Evolutionary conservation across 2,888 invertebrate species (phyloP).

Genomic region (Tipula confusa): DNA sequence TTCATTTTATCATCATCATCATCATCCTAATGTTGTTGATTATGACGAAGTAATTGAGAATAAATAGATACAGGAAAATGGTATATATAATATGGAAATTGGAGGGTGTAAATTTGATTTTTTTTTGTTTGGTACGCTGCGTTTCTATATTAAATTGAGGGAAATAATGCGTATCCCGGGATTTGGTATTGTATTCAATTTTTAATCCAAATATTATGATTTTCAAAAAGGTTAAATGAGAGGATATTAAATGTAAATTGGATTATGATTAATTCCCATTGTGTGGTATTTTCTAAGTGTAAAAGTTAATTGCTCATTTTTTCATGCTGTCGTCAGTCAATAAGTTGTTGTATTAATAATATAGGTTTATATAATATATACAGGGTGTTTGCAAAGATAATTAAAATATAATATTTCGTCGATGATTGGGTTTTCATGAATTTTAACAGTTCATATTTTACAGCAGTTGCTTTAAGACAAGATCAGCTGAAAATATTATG

Average conservation of each 20-base stretch:
- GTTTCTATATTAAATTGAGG: not conserved
- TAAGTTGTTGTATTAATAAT: not conserved
- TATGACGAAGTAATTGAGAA: slow-evolving; percentile 12
- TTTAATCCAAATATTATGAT: slow-evolving; percentile 25
- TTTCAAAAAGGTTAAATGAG: not conserved
- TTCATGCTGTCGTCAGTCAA: not conserved
- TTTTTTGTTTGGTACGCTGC: not conserved
- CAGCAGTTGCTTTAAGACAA: no score
- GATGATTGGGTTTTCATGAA: no score
- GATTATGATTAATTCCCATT: not conserved
- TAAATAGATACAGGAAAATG: not conserved
- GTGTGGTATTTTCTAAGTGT: not conserved
- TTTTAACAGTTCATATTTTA: no score
- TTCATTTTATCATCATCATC: not conserved
- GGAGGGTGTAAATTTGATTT: slow-evolving; percentile 5
- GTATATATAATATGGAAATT: not conserved
- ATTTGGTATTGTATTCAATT: not conserved
- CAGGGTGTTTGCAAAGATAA: no score
- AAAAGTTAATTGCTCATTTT: slow-evolving; percentile 20
- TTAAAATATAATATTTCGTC: no score
- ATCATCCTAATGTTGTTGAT: not conserved
- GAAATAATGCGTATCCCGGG: not conserved
- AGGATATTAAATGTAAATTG: slow-evolving; percentile 20
- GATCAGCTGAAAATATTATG: no score
- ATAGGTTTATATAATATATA: no score